These are phyloP conservation scores for Cydia splendana DNA, from an alignment of 1,140 invertebrate genomes.

Conservation along the genomic window DNA sequence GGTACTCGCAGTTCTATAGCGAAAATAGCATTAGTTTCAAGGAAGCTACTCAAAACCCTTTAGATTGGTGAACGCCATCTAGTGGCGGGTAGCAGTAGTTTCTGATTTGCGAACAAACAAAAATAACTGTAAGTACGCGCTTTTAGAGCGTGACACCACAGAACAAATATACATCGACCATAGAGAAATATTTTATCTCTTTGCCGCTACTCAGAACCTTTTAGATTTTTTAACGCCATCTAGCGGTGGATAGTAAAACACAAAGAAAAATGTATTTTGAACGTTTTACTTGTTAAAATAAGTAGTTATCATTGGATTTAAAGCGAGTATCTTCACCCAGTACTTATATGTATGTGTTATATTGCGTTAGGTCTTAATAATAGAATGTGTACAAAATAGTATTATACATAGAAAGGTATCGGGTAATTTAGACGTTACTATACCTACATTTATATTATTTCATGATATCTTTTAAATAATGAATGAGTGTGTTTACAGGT, in stretches of 20 bases:
- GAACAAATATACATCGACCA: background rate
- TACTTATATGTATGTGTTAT: background rate
- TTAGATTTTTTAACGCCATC: background rate
- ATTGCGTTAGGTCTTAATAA: background rate
- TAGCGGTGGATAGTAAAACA: background rate
- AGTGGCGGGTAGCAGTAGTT: background rate
- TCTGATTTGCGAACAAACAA: background rate
- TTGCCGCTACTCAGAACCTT: background rate
- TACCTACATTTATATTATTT: background rate
- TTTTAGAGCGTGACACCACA: background rate
- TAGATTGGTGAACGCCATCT: conserved; percentile 60
- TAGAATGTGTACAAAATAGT: background rate
- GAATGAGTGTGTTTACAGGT: background rate
- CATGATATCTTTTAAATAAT: background rate
- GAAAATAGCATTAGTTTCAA: conserved; percentile 85
- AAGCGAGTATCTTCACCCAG: background rate
- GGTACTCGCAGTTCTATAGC: conserved; percentile 94
- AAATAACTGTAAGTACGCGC: no score
- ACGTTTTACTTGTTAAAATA: no score
- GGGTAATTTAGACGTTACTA: background rate
- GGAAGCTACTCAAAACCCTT: conserved; percentile 58
- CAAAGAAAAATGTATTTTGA: no score
- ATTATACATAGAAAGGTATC: background rate
- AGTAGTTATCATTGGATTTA: background rate
- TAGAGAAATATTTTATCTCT: background rate